These are phyloP conservation scores for Drosophila pullipes DNA, from an alignment of 2,888 invertebrate species.

Conservation along the genomic window DNA sequence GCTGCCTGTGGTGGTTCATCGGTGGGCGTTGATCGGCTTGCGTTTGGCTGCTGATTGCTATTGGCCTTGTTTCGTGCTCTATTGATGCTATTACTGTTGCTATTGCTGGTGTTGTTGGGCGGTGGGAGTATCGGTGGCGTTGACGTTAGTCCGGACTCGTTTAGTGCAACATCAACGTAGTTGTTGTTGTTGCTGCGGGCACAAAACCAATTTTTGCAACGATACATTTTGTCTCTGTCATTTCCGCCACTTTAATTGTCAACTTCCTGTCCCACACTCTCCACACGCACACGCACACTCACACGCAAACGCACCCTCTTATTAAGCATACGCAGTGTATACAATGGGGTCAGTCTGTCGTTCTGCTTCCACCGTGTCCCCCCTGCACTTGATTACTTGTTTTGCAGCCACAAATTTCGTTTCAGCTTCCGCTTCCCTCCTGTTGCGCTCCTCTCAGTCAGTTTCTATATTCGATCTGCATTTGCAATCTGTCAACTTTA, in stretches of 20 bases:
- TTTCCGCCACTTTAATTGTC: constrained; percentile 74
- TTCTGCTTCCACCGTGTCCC: constrained; percentile 1
- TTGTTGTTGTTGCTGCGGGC: constrained; percentile 84
- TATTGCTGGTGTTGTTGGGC: constrained; percentile 22
- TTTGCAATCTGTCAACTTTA: constrained; percentile 73
- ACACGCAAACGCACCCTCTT: constrained; percentile 23
- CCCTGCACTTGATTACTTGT: constrained; percentile 57
- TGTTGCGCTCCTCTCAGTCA: constrained; percentile 12
- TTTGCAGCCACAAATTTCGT: constrained; percentile 51
- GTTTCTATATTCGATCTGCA: constrained; percentile 63
- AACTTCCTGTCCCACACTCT: constrained; percentile 10
- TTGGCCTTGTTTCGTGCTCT: constrained; percentile 60
- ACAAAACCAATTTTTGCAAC: constrained; percentile 85
- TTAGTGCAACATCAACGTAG: constrained; percentile 79
- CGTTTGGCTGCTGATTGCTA: constrained; percentile 60
- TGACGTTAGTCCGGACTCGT: constrained; percentile 54
- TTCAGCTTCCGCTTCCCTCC: constrained; percentile 9
- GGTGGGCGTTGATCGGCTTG: constrained; percentile 69
- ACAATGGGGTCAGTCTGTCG: constrained; percentile 12
- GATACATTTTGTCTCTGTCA: constrained; percentile 83
- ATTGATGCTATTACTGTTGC: constrained; percentile 58
- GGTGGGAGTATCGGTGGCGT: constrained; percentile 13
- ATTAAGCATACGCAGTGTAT: constrained; percentile 62
- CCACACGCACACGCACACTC: background rate
- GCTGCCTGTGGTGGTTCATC: constrained; percentile 57